Base-by-base conservation (phyloP, 2,888 invertebrate species). In the Meloe dianella region DNA sequence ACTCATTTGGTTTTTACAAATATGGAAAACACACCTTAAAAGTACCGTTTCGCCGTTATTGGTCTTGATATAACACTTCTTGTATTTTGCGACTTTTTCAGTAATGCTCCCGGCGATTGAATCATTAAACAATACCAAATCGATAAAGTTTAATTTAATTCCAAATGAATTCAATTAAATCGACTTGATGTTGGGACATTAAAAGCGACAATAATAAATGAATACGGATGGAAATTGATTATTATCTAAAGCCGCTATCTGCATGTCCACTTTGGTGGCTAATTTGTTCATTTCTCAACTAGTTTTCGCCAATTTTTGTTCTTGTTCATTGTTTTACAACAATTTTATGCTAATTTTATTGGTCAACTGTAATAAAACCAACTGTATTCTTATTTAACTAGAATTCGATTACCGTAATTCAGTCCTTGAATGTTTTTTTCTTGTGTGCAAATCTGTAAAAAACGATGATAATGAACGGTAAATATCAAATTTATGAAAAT, bases 21-120 rank as follows among this genome's bases (percentile, higher is more conserved):
- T 47, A 47, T 20, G 20, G 47, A 47, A 47, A 47, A 20, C 47
- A 47, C 47, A 47, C 47, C 47, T 47, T 47, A 22, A 47, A 47
- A 47, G 20, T 47, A 47, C 47, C 47, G 47, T 47, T 47, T 41
- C 7, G 47, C 20, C 20, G 47, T 47, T 47, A 20, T 47, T 47
- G 47, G 20, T 47, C 47, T 47, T 47, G 47, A 47, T 47, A 20
- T 47, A 47, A 17, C 47, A 47, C 20, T 47, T 20, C 9, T 41
- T 41, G 10, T 17, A n/a, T 47, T 20, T 47, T 10, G 47, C n/a
- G 20, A 20, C 9, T 47, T 20, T 47, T 20, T 47, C 9, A 47
- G 20, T 20, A 8, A n/a, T 47, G 47, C 47, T 47, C 9, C 47
- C 47, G 47, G 47, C 47, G 20, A n/a, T n/a, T 27, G 27, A 47